These are phyloP conservation scores for Acanthisitta chloris DNA, from an alignment of 2,113 vertebrate species.

Conservation along the genomic window DNA sequence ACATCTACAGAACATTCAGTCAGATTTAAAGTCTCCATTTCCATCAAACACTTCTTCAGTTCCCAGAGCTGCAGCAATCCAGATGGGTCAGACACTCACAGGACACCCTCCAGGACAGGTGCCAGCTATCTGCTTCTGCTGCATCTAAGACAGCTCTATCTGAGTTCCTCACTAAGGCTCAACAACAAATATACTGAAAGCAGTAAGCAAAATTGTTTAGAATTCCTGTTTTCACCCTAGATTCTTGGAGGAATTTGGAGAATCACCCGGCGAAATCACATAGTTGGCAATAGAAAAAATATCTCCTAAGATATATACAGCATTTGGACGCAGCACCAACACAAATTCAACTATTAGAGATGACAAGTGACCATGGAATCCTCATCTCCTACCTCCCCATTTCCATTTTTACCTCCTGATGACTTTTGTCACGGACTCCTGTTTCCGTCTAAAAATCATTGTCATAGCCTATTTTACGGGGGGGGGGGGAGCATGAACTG, in stretches of 20 bases:
- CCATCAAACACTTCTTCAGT: neutral
- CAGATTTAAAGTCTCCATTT: neutral
- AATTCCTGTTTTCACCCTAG: neutral
- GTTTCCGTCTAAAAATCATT: neutral
- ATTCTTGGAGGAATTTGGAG: neutral
- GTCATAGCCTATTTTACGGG: fast-evolving
- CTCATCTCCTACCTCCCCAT: neutral
- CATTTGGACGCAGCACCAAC: neutral
- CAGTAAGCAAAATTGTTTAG: neutral
- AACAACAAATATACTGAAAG: neutral
- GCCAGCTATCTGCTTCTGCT: neutral
- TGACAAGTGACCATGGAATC: neutral
- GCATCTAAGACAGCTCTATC: neutral
- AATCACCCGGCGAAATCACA: neutral
- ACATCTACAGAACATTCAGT: neutral
- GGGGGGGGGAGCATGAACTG: fast-evolving
- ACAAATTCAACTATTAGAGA: neutral
- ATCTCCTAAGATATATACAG: neutral
- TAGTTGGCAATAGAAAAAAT: neutral
- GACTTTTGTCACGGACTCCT: neutral
- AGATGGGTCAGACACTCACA: neutral
- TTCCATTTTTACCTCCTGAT: neutral
- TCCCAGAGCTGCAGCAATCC: neutral
- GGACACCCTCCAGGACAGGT: neutral
- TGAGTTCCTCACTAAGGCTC: neutral